Evolutionary conservation across 1,140 invertebrate species (phyloP).

Genomic region (Pseudomyrmex pallidus): DNA sequence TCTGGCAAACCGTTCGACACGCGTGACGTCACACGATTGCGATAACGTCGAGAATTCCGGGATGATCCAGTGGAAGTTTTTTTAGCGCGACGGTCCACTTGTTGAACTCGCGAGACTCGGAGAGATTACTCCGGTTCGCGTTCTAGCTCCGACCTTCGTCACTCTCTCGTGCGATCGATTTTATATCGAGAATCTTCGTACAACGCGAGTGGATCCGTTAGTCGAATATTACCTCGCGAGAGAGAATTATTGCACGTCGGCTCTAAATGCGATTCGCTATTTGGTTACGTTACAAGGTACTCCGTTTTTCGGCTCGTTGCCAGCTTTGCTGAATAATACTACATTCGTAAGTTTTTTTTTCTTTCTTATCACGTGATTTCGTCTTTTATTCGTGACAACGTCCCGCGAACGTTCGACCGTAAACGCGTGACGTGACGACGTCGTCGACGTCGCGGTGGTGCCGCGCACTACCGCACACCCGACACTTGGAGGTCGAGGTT

Average conservation of each 20-base stretch:
- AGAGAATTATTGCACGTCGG: slow-evolving; percentile 27
- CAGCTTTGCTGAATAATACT: slow-evolving; percentile 54
- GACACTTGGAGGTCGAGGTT: slow-evolving; percentile 66
- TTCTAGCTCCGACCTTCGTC: too few relatives aligned
- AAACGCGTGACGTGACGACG: slow-evolving; percentile 8
- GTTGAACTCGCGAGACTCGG: not conserved
- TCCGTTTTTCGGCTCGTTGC: slow-evolving; percentile 56
- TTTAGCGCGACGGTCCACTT: not conserved
- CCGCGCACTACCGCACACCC: slow-evolving; percentile 25
- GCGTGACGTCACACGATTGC: not conserved
- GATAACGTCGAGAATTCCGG: not conserved
- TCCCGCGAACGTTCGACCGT: not conserved
- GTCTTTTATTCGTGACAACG: too few relatives aligned
- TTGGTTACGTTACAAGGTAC: slow-evolving; percentile 69
- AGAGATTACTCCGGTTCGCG: too few relatives aligned
- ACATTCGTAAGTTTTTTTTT: not conserved
- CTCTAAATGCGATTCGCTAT: slow-evolving; percentile 21
- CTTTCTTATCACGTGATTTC: not conserved
- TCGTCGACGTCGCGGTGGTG: slow-evolving; percentile 16
- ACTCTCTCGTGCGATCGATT: not conserved
- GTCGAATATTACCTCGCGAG: not conserved
- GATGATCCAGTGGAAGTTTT: not conserved
- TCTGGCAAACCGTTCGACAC: not conserved
- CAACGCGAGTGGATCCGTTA: not conserved
- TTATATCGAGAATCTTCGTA: not conserved